Evolutionary conservation across 2,113 vertebrate genomes (phyloP).

Genomic region (Rhabdomys dilectus): DNA sequence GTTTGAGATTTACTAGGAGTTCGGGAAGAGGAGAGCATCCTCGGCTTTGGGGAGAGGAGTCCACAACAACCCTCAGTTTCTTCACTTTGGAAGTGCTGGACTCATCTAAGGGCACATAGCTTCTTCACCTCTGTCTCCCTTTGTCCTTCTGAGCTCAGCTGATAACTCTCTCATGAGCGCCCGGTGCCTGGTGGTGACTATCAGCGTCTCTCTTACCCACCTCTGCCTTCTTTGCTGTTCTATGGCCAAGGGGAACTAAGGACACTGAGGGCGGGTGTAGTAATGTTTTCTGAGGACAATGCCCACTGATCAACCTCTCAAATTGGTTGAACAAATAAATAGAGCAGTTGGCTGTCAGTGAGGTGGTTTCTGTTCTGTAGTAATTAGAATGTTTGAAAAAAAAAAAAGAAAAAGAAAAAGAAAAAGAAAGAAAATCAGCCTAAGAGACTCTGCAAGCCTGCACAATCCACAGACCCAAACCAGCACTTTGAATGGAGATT

Average conservation of each 20-base stretch:
- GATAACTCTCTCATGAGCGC: rapidly evolving
- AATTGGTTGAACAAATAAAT: neutral
- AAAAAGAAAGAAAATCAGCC: neutral
- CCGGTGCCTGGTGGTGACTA: rapidly evolving
- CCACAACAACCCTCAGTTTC: no score
- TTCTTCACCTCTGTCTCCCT: neutral
- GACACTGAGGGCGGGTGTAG: neutral
- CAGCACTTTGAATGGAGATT: neutral
- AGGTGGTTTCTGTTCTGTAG: slow-evolving; percentile 44
- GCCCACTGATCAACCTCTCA: neutral
- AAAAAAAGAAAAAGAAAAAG: neutral
- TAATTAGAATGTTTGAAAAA: slow-evolving; percentile 55
- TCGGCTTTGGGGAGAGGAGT: neutral
- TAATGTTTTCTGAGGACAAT: rapidly evolving
- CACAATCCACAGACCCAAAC: neutral
- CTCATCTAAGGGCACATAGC: neutral
- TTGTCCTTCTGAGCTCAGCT: rapidly evolving
- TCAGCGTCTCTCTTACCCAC: neutral
- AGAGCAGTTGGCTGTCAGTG: slow-evolving; percentile 17
- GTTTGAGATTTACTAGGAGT: rapidly evolving
- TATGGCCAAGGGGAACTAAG: neutral
- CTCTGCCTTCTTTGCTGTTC: rapidly evolving
- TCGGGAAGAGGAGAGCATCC: rapidly evolving
- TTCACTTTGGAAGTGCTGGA: neutral
- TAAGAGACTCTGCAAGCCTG: neutral